Conservation (phyloP, 2,797 vertebrate genomes). For the Phoebastria nigripes region DNA sequence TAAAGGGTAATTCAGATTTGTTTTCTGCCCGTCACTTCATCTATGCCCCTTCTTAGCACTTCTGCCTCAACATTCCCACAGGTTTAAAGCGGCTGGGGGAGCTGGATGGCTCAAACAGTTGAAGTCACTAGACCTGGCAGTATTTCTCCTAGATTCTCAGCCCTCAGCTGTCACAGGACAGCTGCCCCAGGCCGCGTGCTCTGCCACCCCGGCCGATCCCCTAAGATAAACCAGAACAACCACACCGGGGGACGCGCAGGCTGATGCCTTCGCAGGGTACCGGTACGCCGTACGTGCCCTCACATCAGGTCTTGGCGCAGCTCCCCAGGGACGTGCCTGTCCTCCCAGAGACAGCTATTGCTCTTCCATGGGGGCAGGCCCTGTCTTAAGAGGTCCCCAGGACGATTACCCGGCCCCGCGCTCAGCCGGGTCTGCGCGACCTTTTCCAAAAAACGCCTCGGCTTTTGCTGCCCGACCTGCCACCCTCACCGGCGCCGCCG, state of each 20-base stretch:
- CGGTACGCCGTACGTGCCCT: fast-evolving
- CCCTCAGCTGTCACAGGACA: too few species aligned
- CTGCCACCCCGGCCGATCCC: not conserved
- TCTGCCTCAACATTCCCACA: not conserved
- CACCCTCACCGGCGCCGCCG: not conserved
- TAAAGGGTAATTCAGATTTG: fast-evolving
- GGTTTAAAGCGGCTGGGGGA: fast-evolving
- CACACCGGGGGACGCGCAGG: fast-evolving
- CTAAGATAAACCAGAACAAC: fast-evolving
- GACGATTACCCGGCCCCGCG: too few species aligned
- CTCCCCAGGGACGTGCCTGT: fast-evolving
- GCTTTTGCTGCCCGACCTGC: not conserved
- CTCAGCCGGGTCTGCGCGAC: not conserved
- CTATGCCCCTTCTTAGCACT: not conserved
- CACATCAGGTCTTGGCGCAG: fast-evolving
- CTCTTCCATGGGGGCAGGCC: not conserved
- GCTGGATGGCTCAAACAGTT: not conserved
- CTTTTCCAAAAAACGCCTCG: too few species aligned
- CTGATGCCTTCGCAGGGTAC: fast-evolving
- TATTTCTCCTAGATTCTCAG: fast-evolving
- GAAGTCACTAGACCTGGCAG: too few species aligned
- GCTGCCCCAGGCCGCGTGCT: fast-evolving
- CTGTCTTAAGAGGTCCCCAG: not conserved
- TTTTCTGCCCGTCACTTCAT: not conserved
- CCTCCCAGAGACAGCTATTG: fast-evolving